A percentile compares a stretch with the other conserved stretches of the same genome.
Conservation (phyloP, 2,797 vertebrate genomes). For the Hylomyscus alleni region DNA sequence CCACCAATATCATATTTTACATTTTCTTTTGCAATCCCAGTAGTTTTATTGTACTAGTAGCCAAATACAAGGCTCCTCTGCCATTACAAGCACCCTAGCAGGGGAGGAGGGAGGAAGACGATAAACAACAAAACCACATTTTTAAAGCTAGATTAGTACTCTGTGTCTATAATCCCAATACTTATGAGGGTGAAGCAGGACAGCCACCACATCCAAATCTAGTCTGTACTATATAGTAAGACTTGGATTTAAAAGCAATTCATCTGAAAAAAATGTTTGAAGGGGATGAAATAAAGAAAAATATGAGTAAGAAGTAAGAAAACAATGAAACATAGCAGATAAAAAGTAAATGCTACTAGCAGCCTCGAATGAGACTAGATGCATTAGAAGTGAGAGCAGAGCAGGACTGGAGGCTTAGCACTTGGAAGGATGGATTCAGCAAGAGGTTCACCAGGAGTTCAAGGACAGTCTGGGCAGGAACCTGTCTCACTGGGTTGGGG, state of each 20-base stretch:
- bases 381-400: neutral
- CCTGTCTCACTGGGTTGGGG: neutral
- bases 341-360: conserved; percentile 24
- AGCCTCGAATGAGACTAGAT: neutral
- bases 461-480: neutral
- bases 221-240: neutral
- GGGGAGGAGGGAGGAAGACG: neutral
- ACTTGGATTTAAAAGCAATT: neutral
- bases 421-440: neutral
- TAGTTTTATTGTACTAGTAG: neutral
- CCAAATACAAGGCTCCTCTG: neutral
- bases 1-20: neutral
- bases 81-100: neutral
- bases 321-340: neutral
- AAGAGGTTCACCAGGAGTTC: neutral
- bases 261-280: neutral
- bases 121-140: neutral
- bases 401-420: neutral
- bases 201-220: neutral
- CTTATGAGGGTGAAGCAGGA: neutral
- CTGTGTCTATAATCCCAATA: neutral
- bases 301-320: neutral
- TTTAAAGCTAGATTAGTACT: neutral
- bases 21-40: neutral
- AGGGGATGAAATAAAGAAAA: neutral